These are phyloP conservation scores for Struthidea cinerea DNA, from an alignment of 2,113 vertebrate genomes.

Conservation along the genomic window DNA sequence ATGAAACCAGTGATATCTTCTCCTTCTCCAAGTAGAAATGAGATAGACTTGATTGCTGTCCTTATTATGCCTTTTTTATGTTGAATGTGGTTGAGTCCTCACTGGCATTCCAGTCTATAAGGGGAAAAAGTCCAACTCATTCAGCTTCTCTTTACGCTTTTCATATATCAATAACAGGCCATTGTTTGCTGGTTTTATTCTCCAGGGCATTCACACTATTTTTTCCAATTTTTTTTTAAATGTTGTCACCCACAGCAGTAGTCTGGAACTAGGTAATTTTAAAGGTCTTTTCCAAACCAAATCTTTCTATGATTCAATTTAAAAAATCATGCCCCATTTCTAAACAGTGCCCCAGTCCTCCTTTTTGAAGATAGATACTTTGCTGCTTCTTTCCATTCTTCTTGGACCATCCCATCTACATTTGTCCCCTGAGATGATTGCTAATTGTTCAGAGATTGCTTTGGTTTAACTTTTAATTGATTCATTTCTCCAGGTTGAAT, in stretches of 20 bases:
- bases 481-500: neutral
- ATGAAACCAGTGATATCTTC: neutral
- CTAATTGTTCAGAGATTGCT: neutral
- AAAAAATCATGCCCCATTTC: neutral
- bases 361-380: neutral
- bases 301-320: neutral
- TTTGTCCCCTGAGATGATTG: neutral
- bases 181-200: neutral
- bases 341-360: neutral
- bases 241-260: neutral
- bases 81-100: neutral
- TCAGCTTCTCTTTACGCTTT: neutral
- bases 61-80: neutral
- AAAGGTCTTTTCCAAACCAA: neutral
- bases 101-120: neutral
- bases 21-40: neutral
- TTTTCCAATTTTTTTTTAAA: neutral
- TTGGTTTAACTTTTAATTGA: neutral
- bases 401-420: neutral
- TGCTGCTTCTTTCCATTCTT: neutral
- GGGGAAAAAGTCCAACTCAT: neutral
- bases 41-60: neutral
- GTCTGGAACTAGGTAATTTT: neutral
- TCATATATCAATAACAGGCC: neutral
- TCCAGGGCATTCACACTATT: neutral